Base-by-base conservation (phyloP, 2,113 vertebrate species). In the Apodemus sylvaticus region DNA sequence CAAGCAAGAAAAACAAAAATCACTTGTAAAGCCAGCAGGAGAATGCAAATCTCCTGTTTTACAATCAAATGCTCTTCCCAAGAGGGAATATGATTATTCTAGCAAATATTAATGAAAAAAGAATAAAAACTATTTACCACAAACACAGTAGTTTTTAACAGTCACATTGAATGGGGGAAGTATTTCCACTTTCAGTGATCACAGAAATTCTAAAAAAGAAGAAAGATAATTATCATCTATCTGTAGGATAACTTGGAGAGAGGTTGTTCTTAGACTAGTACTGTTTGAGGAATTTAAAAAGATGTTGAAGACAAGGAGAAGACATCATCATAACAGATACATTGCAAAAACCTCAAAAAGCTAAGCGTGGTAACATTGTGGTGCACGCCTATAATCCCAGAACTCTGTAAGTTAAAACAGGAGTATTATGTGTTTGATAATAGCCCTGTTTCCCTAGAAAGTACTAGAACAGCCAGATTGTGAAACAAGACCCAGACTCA, bases 41-140 rank as follows among this genome's bases (percentile, higher is more conserved):
- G 36, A 96, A 94, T 55, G 2, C 36, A 78, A 22, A 31, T 81
- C 62, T 97, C 3, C 60, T 78, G 12, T 83, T 96, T 94, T 76
- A 62, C 60, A 96, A 83, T 89, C 94, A 94, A 45, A 92, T 90
- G 64, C 79, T 96, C 88, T 71, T 16, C 70, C 77, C 53, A 9
- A 55, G 64, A 89, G 20, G 29, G 10, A 58, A 55, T 6, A n/a
- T 45, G 4, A 62, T 20, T 53, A 62, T 39, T 95, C 85, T 89
- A 51, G 78, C 39, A 51, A 89, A 36, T 39, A 89, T 64, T 92
- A 96, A 94, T 73, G 81, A n/a, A 86, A 83, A 68, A 64, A 76
- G 29, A 79, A 81, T 77, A 70, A 88, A 92, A 85, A 58, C 70
- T 60, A 94, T 95, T 94, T 66, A 86, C 93, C 76, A 70, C 79